Conservation (phyloP, 2,797 vertebrate species). For the Acanthis flammea region DNA sequence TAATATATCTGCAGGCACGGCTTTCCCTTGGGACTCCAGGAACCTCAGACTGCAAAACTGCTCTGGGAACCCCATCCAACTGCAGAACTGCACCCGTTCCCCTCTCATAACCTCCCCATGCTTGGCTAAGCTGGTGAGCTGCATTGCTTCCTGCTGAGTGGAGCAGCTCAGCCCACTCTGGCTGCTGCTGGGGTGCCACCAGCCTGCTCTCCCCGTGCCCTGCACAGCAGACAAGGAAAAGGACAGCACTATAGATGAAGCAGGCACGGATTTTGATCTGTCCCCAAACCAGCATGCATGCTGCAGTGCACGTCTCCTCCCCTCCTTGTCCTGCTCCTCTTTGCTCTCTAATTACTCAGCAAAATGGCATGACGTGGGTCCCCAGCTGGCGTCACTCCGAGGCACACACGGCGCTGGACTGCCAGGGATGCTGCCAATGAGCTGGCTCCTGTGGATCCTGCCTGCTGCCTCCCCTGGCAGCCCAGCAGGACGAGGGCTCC, state of each 20-base stretch:
- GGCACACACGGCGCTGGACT: rapidly evolving
- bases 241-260: neutral
- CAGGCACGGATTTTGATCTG: neutral
- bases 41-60: neutral
- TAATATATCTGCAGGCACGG: rapidly evolving
- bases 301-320: neutral
- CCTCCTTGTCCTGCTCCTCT: neutral
- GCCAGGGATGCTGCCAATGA: neutral
- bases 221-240: neutral
- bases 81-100: neutral
- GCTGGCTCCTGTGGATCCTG: neutral
- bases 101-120: neutral
- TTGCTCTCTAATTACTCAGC: conserved; percentile 39
- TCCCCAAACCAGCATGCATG: neutral
- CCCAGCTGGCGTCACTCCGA: neutral
- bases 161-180: neutral
- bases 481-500: rapidly evolving
- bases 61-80: neutral
- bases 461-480: neutral
- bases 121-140: neutral
- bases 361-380: neutral
- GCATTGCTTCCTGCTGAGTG: neutral
- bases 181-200: neutral
- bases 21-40: neutral
- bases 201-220: rapidly evolving